phyloP scores from a whole-genome alignment of 2,797 vertebrate species.

The Sebastolobus alascanus region DNA sequence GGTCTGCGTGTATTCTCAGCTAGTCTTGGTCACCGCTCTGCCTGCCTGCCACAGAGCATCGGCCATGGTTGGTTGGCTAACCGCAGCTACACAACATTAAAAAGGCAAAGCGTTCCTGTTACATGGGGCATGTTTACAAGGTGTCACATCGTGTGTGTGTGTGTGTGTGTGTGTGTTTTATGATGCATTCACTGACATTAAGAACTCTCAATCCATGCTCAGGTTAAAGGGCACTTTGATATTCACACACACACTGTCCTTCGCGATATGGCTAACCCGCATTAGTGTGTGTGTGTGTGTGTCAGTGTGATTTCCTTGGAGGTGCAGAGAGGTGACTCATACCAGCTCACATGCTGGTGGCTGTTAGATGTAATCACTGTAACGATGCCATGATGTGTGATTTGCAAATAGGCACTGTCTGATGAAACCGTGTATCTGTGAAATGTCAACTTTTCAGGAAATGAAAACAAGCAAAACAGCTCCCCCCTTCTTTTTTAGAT shows the following conservation, averaged over 20 bases:
- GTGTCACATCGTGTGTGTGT: slow-evolving; percentile 34
- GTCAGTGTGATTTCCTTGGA: slow-evolving; percentile 60
- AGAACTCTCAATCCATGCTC: slow-evolving; percentile 11
- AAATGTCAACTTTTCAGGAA: slow-evolving; percentile 69
- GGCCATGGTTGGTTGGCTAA: slow-evolving; percentile 67
- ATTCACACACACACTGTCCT: slow-evolving; percentile 38
- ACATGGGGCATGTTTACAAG: slow-evolving; percentile 47
- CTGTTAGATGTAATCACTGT: slow-evolving; percentile 44
- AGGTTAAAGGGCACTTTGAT: slow-evolving; percentile 61
- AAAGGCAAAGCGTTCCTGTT: slow-evolving; percentile 54
- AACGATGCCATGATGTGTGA: slow-evolving; percentile 61
- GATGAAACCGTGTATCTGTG: slow-evolving; percentile 32
- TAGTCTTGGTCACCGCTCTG: slow-evolving; percentile 64
- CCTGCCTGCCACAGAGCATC: slow-evolving; percentile 67
- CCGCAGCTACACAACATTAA: slow-evolving; percentile 63
- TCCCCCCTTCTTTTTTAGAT: slow-evolving; percentile 3
- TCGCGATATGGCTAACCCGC: slow-evolving; percentile 37
- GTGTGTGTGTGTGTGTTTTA: slow-evolving; percentile 14
- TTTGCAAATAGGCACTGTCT: slow-evolving; percentile 61
- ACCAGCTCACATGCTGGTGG: slow-evolving; percentile 57
- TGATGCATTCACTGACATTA: slow-evolving; percentile 47
- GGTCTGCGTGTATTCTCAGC: slow-evolving; percentile 61
- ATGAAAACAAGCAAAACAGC: slow-evolving; percentile 36
- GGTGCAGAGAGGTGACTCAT: slow-evolving; percentile 77
- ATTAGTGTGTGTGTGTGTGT: slow-evolving; percentile 51